phyloP scores from a whole-genome alignment of 1,140 invertebrate genomes.

The Solenopsis fugax region DNA sequence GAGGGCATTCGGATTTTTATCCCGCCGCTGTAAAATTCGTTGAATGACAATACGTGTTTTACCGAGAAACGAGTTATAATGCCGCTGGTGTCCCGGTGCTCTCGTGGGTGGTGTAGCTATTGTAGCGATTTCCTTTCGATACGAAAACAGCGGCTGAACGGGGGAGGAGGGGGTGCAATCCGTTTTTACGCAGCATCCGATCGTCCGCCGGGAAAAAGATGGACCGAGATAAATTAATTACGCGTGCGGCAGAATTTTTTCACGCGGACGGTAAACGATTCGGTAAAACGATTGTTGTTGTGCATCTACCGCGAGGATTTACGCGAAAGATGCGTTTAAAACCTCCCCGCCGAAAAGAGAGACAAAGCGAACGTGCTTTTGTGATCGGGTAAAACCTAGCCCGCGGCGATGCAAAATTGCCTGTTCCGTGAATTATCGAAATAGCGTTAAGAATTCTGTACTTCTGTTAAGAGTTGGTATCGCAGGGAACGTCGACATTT shows the following conservation, averaged over 20 bases:
- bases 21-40: conserved; percentile 80
- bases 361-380: neutral
- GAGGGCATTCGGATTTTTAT: conserved; percentile 37
- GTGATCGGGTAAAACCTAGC: neutral
- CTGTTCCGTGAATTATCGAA: conserved; percentile 21
- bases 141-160: conserved; percentile 2
- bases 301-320: conserved; percentile 3
- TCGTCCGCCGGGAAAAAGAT: conserved; percentile 32
- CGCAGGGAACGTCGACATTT: neutral
- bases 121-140: conserved; percentile 65
- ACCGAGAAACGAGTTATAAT: conserved; percentile 67
- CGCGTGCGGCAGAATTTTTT: neutral
- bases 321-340: conserved; percentile 5
- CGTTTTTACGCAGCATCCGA: conserved; percentile 49
- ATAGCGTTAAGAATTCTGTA: neutral
- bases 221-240: conserved; percentile 60
- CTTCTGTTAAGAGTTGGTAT: neutral
- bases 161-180: conserved; percentile 10
- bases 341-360: neutral
- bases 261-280: conserved; percentile 13
- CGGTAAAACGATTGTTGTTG: conserved; percentile 9
- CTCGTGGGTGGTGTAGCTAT: conserved; percentile 64
- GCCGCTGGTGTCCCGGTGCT: conserved; percentile 54
- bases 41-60: conserved; percentile 86
- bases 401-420: neutral